Base-by-base conservation (phyloP, 2,888 invertebrate genomes). In the Campoplex nolae region DNA sequence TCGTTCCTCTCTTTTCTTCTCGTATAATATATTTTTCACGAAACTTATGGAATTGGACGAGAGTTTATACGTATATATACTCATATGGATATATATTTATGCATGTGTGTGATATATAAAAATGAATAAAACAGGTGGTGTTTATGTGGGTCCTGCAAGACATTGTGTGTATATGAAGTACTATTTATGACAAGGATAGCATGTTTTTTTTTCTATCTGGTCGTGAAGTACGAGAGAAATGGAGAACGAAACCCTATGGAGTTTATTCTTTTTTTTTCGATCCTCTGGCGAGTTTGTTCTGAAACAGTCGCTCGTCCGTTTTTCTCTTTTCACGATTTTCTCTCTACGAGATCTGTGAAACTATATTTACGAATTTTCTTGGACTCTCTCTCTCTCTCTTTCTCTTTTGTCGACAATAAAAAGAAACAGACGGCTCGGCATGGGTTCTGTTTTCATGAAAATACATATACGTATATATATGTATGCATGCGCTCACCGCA, bases 301-400 rank as follows among this genome's bases (percentile, higher is more conserved):
- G 73, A 83, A 83, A 83, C 73, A 73, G 83, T 80, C 73, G 51
- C 80, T 58, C 80, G 35, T 80, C 56, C 67, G 42, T 67, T 54
- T 45, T 74, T 51, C 68, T 70, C 28, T 28, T 56, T 48, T 54
- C 68, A 70, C 38, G 42, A 54, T 70, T 35, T 56, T 56, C 56
- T 28, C 11, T 51, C 54, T 8, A 51, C 35, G 9, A 42, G 68
- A 62, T 62, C 35, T 75, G 70, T 35, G 38, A 2, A 75, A 54
- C 79, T 86, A 56, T 56, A 79, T 70, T 65, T 79, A 71, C 68
- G 83, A 86, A 83, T 74, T 74, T 74, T 77, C 67, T 77, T 73
- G 75, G 65, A 68, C 67, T 74, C 42, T 74, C 73, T 67, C 54
- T 38, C 4, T 38, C 38, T 38, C 38, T 38, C 38, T 38, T 38